Base-by-base conservation (phyloP, 2,113 vertebrate species). In the Sceloporus undulatus region DNA sequence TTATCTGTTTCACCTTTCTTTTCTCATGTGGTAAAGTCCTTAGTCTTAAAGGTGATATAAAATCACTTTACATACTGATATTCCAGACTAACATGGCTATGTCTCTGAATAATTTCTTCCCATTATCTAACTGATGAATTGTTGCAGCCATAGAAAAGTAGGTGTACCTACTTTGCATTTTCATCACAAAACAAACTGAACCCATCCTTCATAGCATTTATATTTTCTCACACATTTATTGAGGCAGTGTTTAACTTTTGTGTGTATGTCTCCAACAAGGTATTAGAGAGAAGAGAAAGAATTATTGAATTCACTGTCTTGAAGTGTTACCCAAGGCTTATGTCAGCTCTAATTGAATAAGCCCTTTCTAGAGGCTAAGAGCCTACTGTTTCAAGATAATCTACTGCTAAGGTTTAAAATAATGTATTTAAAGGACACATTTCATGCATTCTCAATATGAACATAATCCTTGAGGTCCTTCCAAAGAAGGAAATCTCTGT, bases 241-340 rank as follows among this genome's bases (percentile, higher is more conserved):
- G 91, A 87, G 90, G 23, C 38, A 68, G 92, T 93, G 92, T 18
- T 38, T 13, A 11, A 5, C 13, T 62, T 23, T 10, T 38, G 27
- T 29, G 40, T 59, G 89, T 91, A 83, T 40, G 27, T 16, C 90
- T 87, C 92, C 92, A 74, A 70, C 83, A 42, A 89, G 83, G 56
- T 87, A 87, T 94, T 94, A 93, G 88, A 91, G 77, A 83, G 88
- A 92, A 94, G 85, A 91, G 90, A 93, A 94, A 94, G 93, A 95
- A 95, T 95, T 95, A 92, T 91, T 95, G 92, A 95, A 96, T 92
- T 92, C 90, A 92, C 85, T 76, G 48, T 86, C 91, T 94, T 93
- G 87, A 94, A 91, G 93, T 94, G 93, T 95, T 94, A 91, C 95
- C 92, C 74, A 74, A 95, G 93, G 94, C 92, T 94, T 92, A 73